Evolutionary conservation across 2,113 vertebrate genomes (phyloP).

Genomic region (Calyptommatus sinebrachiatus): DNA sequence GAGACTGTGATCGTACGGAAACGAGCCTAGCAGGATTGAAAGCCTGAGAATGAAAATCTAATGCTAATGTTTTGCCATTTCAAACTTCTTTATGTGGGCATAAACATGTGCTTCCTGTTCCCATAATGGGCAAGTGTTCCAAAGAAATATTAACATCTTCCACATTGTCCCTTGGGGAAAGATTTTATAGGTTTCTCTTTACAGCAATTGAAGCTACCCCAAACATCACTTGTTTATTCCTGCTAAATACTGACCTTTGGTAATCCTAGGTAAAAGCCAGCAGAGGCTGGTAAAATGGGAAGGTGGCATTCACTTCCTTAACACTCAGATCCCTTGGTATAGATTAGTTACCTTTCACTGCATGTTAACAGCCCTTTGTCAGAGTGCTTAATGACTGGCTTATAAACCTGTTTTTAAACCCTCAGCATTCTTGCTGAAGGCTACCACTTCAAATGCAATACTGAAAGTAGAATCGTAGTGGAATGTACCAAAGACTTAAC

Average conservation of each 20-base stretch:
- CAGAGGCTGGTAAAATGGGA: not conserved
- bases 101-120: not conserved
- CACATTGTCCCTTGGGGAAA: not conserved
- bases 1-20: not conserved
- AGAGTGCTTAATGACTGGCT: constrained; percentile 11
- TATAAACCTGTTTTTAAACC: constrained; percentile 24
- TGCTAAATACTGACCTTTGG: not conserved
- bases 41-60: not conserved
- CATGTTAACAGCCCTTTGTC: constrained; percentile 9
- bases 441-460: constrained; percentile 17
- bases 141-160: not conserved
- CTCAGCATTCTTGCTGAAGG: constrained; percentile 1
- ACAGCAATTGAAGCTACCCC: not conserved
- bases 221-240: too few relatives aligned
- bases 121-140: not conserved
- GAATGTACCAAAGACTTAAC: not conserved
- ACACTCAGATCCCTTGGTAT: not conserved
- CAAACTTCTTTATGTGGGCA: not conserved
- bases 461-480: not conserved
- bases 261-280: not conserved
- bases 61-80: constrained; percentile 7
- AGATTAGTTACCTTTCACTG: constrained; percentile 19
- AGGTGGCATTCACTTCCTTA: not conserved
- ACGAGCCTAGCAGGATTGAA: constrained; percentile 5
- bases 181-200: not conserved